Evolutionary conservation across 2,888 invertebrate genomes (phyloP), one percentile per base, ranked within the genome.

Genomic region (Clusia tigrina): DNA sequence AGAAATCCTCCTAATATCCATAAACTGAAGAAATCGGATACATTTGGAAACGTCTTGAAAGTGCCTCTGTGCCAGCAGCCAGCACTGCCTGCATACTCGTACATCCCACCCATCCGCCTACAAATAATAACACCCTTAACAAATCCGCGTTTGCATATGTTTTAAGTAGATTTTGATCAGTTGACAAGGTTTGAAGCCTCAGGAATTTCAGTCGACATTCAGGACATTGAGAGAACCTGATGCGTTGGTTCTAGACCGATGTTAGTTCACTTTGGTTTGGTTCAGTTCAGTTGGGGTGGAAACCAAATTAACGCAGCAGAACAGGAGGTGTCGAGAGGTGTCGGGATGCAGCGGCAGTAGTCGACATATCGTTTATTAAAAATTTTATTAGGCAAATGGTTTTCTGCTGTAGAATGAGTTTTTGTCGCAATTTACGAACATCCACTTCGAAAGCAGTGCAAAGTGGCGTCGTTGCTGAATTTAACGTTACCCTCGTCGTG

Each of bases 371-470:
- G 15, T 54, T 66, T 68, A 67, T 66, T 67, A 67, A 69, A 71
- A 70, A 68, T 66, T 71, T 72, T 71, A 71, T 70, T 72, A 74
- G 67, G 66, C 66, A 70, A 71, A 73, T 73, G 71, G 70, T 70
- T 73, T 70, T 62, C 54, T 66, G 64, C 55, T 63, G 66, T 65
- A 66, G 69, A 67, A 59, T 65, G 32, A 42, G 62, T 52, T 60
- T 56, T 37, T 66, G 60, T 54, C 37, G 54, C 38, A 61, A 55
- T 65, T 70, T 64, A 56, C 63, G 51, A 32, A n/a, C n/a, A n/a
- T n/a, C n/a, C 64, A 54, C 52, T 61, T 56, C n/a, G n/a, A 38
- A 53, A 56, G 54, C 54, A 25, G 54, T 26, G 54, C 54, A 26
- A 54, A 54, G 54, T 54, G n/a, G 54, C 18, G 54, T n/a, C 3